phyloP scores from a whole-genome alignment of 1,140 invertebrate genomes.

The Octopus sinensis region DNA sequence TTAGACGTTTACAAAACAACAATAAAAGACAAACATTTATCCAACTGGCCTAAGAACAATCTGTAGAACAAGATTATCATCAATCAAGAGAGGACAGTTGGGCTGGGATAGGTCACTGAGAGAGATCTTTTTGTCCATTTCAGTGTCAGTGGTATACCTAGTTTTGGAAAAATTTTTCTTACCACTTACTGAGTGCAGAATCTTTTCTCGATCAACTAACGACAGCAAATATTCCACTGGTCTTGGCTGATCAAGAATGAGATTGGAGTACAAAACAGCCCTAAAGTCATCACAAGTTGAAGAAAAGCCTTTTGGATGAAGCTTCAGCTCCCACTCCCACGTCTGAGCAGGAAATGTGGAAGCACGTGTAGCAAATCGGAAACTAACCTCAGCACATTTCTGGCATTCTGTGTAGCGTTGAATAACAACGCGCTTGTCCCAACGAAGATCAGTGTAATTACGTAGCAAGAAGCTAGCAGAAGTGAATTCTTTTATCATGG shows the following conservation, averaged over 20 bases:
- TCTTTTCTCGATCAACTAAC: constrained; percentile 52
- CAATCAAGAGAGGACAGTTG: constrained; percentile 43
- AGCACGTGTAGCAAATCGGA: constrained; percentile 55
- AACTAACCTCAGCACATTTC: constrained; percentile 45
- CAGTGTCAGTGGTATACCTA: constrained; percentile 51
- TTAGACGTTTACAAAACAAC: no score
- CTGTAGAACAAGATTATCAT: constrained; percentile 45
- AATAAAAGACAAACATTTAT: constrained; percentile 18
- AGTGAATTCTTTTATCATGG: constrained; percentile 52
- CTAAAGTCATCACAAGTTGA: constrained; percentile 50
- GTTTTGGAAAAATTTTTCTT: constrained; percentile 59
- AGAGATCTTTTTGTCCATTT: constrained; percentile 51
- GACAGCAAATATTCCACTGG: constrained; percentile 58
- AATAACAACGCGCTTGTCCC: constrained; percentile 58
- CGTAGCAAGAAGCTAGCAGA: constrained; percentile 52
- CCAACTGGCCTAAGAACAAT: constrained; percentile 48
- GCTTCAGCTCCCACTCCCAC: constrained; percentile 59
- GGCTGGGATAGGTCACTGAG: constrained; percentile 41
- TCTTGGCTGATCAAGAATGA: constrained; percentile 56
- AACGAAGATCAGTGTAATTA: constrained; percentile 57
- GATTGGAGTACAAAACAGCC: constrained; percentile 51
- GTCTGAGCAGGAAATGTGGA: constrained; percentile 53
- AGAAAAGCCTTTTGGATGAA: constrained; percentile 49
- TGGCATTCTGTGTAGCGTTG: constrained; percentile 37
- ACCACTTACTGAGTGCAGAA: constrained; percentile 53